phyloP scores from a whole-genome alignment of 2,113 vertebrate species.

The Eudyptes chrysolophus region DNA sequence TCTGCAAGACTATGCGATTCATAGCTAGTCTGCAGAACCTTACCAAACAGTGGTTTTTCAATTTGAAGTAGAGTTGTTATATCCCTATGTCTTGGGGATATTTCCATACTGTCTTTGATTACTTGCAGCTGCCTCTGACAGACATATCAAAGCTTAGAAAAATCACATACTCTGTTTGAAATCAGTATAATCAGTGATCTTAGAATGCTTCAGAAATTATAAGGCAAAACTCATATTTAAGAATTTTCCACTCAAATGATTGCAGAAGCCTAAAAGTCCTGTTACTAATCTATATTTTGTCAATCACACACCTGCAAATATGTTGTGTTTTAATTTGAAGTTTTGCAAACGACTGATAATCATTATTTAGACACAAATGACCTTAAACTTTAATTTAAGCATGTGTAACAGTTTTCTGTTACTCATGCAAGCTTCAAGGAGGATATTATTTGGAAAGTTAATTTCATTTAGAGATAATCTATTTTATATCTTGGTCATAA shows the following conservation, averaged over 20 bases:
- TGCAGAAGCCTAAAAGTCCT: constrained; percentile 5
- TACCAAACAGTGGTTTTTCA: background rate
- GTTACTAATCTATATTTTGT: background rate
- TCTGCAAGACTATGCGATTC: background rate
- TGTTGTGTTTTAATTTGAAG: constrained; percentile 37
- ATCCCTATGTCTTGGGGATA: background rate
- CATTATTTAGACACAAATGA: constrained; percentile 3
- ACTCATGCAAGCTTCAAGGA: background rate
- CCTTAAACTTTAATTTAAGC: background rate
- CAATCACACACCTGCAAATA: background rate
- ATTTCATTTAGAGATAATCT: background rate
- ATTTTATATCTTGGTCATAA: background rate
- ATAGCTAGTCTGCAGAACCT: background rate
- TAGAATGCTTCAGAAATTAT: constrained; percentile 54
- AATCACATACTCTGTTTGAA: constrained; percentile 39
- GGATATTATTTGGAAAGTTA: background rate
- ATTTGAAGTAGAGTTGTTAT: background rate
- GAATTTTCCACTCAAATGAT: constrained; percentile 10
- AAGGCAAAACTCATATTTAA: constrained; percentile 28
- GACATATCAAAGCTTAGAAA: constrained; percentile 31
- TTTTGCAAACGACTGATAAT: constrained; percentile 1
- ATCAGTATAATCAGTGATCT: constrained; percentile 39
- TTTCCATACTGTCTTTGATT: constrained; percentile 53
- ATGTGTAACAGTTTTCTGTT: background rate
- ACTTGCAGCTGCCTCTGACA: constrained; percentile 46